Base-by-base conservation (phyloP, 1,140 invertebrate genomes). In the Apocrypta bakeri region DNA sequence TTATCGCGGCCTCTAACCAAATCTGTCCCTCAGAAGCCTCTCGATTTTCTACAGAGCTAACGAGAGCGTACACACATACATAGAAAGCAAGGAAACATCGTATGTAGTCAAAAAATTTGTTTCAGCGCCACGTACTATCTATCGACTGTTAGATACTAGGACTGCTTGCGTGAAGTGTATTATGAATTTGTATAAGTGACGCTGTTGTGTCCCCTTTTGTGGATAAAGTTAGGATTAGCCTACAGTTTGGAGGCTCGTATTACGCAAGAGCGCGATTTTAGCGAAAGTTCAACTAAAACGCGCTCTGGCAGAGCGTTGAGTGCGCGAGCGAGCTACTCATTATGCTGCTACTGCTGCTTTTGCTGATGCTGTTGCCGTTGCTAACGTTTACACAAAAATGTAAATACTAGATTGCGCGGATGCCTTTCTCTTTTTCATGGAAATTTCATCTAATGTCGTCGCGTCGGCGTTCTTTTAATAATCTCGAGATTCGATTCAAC, bases 241-340 rank as follows among this genome's bases (percentile, higher is more conserved):
- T 37, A 71, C 29, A 27, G 56, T 56, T 11, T n/a, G 29, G 29
- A 71, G 78, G 56, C 48, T 81, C 79, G 33, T 9, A 81, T 81
- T 81, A 81, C 71, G 56, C 79, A 81, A 81, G 69, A 81, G 33
- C 14, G 71, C 79, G 79, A 73, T 73, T 81, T 81, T 42, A 81
- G 68, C 69, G 71, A 81, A 74, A 81, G 69, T 81, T 29, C 48
- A 17, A n/a, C 21, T 64, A 42, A 73, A 37, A 37, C 9, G 68
- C 31, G 29, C 12, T 56, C 21, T 7, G 48, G 14, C 21, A 11
- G 25, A 73, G 68, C 66, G 42, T 71, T 71, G 21, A 24, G 66
- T 37, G 64, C 1, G 48, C 48, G 3, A n/a, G 48, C 48, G 14
- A 56, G 14, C 14, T 56, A 56, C 48, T 21, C 17, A 56, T 56